Conservation (phyloP, 2,113 vertebrate species). For the Bufo gargarizans region DNA sequence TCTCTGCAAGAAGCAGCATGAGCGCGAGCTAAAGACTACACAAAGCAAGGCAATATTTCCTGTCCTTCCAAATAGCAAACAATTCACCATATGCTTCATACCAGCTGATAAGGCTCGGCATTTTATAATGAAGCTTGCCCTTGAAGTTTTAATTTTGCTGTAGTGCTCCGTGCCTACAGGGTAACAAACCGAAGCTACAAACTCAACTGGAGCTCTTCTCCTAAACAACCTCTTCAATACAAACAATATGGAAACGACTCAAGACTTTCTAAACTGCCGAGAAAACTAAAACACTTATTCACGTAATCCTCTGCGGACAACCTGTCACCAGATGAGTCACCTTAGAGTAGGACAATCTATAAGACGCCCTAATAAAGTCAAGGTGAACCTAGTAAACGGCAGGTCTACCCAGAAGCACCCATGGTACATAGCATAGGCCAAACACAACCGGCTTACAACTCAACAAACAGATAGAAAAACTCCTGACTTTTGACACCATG, state of each 20-base stretch:
- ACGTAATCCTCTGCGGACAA: no score
- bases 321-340: neutral
- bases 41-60: neutral
- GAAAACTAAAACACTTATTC: neutral
- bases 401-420: no score
- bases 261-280: neutral
- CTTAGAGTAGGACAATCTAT: neutral
- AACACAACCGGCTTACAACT: no score
- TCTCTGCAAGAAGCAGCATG: neutral
- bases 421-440: no score
- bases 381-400: no score
- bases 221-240: slow-evolving; percentile 21
- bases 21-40: neutral
- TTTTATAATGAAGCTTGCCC: slow-evolving; percentile 20
- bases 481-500: no score
- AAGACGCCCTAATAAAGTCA: neutral
- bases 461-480: no score
- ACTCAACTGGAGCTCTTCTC: neutral
- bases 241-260: neutral
- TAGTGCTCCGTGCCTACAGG: slow-evolving; percentile 20
- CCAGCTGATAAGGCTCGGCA: slow-evolving; percentile 27
- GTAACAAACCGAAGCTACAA: neutral
- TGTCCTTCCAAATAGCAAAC: slow-evolving; percentile 19
- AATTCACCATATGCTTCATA: slow-evolving; percentile 33
- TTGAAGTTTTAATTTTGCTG: slow-evolving; percentile 46